Percentiles rank a stretch among this genome's conserved stretches.
These are phyloP conservation scores for Mormyrops attenuatus DNA, from an alignment of 2,797 vertebrate species.

Conservation along the genomic window DNA sequence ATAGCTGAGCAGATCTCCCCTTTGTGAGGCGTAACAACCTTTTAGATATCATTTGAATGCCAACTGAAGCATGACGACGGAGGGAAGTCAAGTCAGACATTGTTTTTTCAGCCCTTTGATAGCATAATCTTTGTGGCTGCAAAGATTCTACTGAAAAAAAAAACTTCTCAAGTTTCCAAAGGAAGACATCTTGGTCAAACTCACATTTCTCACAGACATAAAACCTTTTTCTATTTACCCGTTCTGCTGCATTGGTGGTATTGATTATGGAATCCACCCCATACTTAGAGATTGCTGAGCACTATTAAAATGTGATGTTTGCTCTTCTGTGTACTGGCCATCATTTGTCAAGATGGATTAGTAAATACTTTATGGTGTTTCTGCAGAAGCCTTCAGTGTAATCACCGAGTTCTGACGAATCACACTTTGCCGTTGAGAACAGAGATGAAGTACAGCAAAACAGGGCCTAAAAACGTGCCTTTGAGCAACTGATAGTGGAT, in stretches of 20 bases:
- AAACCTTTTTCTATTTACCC: not conserved
- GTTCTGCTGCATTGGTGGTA: not conserved
- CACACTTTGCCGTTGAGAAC: conserved; percentile 11
- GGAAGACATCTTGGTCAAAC: not conserved
- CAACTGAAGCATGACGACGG: conserved; percentile 29
- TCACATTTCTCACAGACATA: not conserved
- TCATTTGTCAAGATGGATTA: conserved; percentile 1
- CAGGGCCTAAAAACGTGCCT: conserved; percentile 22
- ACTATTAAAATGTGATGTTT: conserved; percentile 14
- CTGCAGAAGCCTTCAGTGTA: not conserved
- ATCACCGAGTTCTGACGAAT: not conserved
- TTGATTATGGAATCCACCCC: not conserved
- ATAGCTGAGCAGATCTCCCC: not conserved
- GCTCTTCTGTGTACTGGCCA: not conserved
- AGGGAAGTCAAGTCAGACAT: conserved; percentile 26
- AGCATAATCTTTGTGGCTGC: conserved; percentile 24
- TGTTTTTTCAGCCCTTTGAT: conserved; percentile 25
- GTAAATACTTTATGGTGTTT: not conserved
- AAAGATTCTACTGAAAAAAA: conserved; percentile 8
- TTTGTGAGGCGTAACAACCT: conserved; percentile 23
- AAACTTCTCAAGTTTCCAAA: not conserved
- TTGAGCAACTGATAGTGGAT: not conserved
- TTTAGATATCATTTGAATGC: conserved; percentile 36
- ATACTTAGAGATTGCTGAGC: conserved; percentile 10
- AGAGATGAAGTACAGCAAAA: conserved; percentile 11